Evolutionary conservation across 2,113 vertebrate species (phyloP).

Genomic region (Natator depressus): DNA sequence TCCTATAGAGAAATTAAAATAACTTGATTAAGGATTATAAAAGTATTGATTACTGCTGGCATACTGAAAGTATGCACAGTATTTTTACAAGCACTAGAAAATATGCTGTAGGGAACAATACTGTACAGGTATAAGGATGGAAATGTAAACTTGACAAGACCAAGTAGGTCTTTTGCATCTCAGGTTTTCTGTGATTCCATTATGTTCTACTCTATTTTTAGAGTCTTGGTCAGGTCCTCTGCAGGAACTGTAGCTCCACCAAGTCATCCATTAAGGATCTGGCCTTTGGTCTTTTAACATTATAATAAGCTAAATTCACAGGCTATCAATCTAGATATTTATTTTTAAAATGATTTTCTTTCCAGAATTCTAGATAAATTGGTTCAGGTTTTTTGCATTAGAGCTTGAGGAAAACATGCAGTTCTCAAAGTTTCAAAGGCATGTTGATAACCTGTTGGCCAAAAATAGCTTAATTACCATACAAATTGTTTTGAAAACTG

Average conservation of each 20-base stretch:
- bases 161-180: background rate
- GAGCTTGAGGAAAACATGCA: background rate
- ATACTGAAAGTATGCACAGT: background rate
- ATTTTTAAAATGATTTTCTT: background rate
- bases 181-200: background rate
- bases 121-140: background rate
- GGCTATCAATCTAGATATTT: background rate
- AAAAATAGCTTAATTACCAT: background rate
- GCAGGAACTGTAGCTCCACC: background rate
- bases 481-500: background rate
- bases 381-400: background rate
- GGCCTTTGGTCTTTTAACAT: background rate
- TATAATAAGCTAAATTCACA: background rate
- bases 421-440: background rate
- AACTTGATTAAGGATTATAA: background rate
- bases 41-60: background rate
- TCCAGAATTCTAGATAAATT: background rate
- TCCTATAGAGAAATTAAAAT: background rate
- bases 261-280: background rate
- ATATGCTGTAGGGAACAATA: background rate
- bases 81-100: background rate
- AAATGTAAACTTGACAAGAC: background rate
- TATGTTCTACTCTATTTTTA: background rate
- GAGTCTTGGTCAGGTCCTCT: background rate
- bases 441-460: background rate